Percentiles rank a stretch among this genome's conserved stretches.
Evolutionary conservation across 2,113 vertebrate genomes (phyloP).

Genomic region (Probosciger aterrimus): DNA sequence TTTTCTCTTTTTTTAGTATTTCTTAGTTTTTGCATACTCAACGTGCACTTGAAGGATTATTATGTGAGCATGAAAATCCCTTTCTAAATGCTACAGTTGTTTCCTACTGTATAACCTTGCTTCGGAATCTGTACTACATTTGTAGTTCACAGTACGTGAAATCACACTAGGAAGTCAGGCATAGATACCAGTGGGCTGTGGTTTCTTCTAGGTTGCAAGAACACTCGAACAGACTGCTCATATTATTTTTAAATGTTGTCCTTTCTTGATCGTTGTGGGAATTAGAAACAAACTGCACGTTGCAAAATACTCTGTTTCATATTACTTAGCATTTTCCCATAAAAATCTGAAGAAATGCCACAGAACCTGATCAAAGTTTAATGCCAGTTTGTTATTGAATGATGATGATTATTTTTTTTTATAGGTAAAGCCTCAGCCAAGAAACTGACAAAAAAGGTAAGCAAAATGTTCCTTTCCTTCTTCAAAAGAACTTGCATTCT

Average conservation of each 20-base stretch:
- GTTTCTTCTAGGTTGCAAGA: not conserved
- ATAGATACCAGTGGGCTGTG: not conserved
- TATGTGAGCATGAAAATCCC: not conserved
- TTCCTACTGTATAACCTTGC: not conserved
- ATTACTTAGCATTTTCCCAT: constrained; percentile 48
- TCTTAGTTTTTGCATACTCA: not conserved
- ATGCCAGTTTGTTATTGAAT: constrained; percentile 55
- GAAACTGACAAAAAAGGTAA: constrained; percentile 78
- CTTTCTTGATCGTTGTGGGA: constrained; percentile 3
- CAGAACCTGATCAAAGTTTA: constrained; percentile 59
- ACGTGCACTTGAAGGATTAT: not conserved
- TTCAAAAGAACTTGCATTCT: constrained; percentile 45
- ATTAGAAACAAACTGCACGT: constrained; percentile 43
- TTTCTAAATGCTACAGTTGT: not conserved
- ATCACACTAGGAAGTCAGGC: not conserved
- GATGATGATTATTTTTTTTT: constrained; percentile 27
- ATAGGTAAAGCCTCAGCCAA: constrained; percentile 76
- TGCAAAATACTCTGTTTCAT: constrained; percentile 56
- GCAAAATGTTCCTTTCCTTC: constrained; percentile 7
- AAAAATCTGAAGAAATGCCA: constrained; percentile 54
- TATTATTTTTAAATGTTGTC: constrained; percentile 16
- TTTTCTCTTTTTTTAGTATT: not conserved
- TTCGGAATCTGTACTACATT: not conserved
- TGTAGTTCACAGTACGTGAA: not conserved
- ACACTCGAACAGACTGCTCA: constrained; percentile 11